Evolutionary conservation across 2,888 invertebrate genomes (phyloP).

Genomic region (Andrena dorsata): DNA sequence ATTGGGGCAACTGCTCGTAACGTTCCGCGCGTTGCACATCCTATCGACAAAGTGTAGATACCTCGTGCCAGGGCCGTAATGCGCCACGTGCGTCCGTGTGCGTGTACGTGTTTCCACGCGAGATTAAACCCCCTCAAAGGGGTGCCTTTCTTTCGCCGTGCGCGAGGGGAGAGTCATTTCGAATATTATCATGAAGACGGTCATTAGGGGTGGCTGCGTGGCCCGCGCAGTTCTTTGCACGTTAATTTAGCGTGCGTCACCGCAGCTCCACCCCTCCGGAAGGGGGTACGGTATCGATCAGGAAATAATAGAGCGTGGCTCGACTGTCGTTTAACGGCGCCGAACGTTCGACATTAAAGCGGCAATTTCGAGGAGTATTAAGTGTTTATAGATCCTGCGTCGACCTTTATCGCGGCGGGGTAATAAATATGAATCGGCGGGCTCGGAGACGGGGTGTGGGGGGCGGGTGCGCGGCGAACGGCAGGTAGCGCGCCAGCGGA

Average conservation of each 20-base stretch:
- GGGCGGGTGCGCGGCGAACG: neutral
- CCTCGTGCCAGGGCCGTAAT: slow-evolving; percentile 36
- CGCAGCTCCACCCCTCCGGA: neutral
- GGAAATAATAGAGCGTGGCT: slow-evolving; percentile 42
- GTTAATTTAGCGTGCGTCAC: slow-evolving; percentile 17
- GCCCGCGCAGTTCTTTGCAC: slow-evolving; percentile 27
- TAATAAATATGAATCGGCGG: slow-evolving; percentile 24
- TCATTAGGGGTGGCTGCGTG: slow-evolving; percentile 7
- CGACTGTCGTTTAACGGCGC: slow-evolving; percentile 25
- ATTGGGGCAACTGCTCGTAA: slow-evolving; percentile 75
- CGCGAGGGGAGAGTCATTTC: neutral
- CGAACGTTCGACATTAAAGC: slow-evolving; percentile 24
- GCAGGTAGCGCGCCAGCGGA: neutral
- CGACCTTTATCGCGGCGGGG: slow-evolving; percentile 6
- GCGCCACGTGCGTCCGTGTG: slow-evolving; percentile 8
- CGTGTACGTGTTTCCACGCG: slow-evolving; percentile 32
- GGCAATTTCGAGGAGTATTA: slow-evolving; percentile 41
- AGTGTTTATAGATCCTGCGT: slow-evolving; percentile 46
- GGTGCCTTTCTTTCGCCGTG: neutral
- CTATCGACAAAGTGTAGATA: slow-evolving; percentile 68
- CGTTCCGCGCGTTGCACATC: slow-evolving; percentile 59
- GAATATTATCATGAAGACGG: slow-evolving; percentile 47
- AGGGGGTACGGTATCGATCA: slow-evolving; percentile 39
- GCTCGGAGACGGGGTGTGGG: no score
- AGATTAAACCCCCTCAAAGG: slow-evolving; percentile 51